These are phyloP conservation scores for Scomber colias DNA, from an alignment of 2,113 vertebrate species.

Conservation along the genomic window DNA sequence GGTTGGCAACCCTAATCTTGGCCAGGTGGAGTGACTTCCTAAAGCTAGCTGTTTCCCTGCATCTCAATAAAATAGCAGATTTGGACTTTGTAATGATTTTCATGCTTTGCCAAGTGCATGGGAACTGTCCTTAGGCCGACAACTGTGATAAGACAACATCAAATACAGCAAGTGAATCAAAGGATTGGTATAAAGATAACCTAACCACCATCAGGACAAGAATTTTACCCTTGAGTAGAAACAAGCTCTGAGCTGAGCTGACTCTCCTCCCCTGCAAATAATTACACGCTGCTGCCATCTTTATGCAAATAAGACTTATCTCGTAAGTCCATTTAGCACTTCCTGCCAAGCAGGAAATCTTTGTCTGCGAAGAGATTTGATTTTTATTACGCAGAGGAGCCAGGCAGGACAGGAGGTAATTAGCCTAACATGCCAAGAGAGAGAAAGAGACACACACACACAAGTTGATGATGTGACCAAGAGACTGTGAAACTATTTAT, in stretches of 20 bases:
- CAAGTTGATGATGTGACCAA: conserved; percentile 40
- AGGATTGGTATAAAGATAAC: conserved; percentile 57
- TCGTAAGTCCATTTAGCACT: conserved; percentile 56
- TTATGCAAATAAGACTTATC: conserved; percentile 78
- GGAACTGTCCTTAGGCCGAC: conserved; percentile 59
- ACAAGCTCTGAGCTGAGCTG: conserved; percentile 37
- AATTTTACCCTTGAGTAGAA: conserved; percentile 48
- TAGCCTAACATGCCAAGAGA: conserved; percentile 48
- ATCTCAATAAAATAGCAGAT: conserved; percentile 62
- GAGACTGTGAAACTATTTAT: conserved; percentile 52
- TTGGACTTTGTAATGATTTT: conserved; percentile 59
- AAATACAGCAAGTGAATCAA: conserved; percentile 50
- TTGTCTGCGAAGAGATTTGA: conserved; percentile 65
- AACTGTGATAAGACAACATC: conserved; percentile 66
- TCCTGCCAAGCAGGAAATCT: conserved; percentile 77
- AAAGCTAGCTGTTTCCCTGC: neutral
- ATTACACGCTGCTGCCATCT: conserved; percentile 64
- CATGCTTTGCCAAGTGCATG: conserved; percentile 39
- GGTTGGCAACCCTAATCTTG: too few species aligned
- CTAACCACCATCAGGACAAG: conserved; percentile 40
- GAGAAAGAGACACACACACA: conserved; percentile 28
- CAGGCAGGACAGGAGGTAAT: conserved; percentile 56
- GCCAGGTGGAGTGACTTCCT: too few species aligned
- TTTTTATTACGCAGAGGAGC: conserved; percentile 66
- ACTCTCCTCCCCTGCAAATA: conserved; percentile 43